Percentiles rank a stretch among this genome's conserved stretches.
Conservation (phyloP, 2,797 vertebrate genomes). For the Poecilia gillii region DNA sequence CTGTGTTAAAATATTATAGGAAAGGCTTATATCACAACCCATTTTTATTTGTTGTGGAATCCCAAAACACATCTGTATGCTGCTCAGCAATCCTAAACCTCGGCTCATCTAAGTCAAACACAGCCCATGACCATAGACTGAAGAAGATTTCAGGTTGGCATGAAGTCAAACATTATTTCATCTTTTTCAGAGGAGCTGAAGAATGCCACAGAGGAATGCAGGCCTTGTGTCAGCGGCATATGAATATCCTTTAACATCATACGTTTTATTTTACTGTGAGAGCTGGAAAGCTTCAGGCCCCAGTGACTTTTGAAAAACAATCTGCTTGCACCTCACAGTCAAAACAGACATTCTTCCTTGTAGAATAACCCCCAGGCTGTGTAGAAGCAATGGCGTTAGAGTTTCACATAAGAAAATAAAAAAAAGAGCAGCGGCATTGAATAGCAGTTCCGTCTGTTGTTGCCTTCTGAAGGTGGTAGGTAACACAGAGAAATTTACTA, state of each 20-base stretch:
- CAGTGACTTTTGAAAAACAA: slow-evolving; percentile 55
- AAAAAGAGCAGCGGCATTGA: slow-evolving; percentile 30
- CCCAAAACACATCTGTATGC: slow-evolving; percentile 37
- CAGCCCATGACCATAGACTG: slow-evolving; percentile 37
- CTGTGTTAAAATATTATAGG: background rate
- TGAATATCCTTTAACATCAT: slow-evolving; percentile 43
- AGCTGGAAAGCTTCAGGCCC: slow-evolving; percentile 43
- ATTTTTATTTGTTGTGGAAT: slow-evolving; percentile 8
- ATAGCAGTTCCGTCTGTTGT: slow-evolving; percentile 43
- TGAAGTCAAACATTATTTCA: slow-evolving; percentile 36
- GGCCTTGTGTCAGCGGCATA: slow-evolving; percentile 20
- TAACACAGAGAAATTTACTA: slow-evolving; percentile 73
- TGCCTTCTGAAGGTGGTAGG: slow-evolving; percentile 59
- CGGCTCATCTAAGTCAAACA: slow-evolving; percentile 37
- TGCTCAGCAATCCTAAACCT: slow-evolving; percentile 29
- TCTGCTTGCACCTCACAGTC: slow-evolving; percentile 50
- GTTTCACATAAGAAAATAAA: slow-evolving; percentile 34
- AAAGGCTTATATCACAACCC: background rate
- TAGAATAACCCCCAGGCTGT: slow-evolving; percentile 22
- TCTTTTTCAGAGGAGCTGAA: slow-evolving; percentile 30
- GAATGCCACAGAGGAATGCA: slow-evolving; percentile 52
- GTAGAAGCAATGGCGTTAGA: slow-evolving; percentile 29
- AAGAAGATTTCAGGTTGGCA: slow-evolving; percentile 38
- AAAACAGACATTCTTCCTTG: slow-evolving; percentile 34
- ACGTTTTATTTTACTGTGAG: slow-evolving; percentile 38